Conservation (phyloP, 2,113 vertebrate genomes). For the Arizona elegans region DNA sequence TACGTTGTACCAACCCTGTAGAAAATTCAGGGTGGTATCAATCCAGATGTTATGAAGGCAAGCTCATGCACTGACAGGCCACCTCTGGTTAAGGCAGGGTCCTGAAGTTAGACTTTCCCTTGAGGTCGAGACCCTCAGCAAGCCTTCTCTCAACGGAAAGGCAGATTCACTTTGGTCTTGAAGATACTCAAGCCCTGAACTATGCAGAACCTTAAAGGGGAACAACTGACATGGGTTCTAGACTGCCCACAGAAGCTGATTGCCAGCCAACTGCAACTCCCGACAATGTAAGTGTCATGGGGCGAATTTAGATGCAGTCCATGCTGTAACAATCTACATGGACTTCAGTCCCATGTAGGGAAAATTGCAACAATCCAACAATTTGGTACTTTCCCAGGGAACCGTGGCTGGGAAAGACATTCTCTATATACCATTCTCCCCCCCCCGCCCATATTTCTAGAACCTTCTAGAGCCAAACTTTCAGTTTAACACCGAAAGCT, state of each 20-base stretch:
- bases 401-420: background rate
- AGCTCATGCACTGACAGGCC: background rate
- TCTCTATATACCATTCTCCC: background rate
- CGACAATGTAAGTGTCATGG: background rate
- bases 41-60: background rate
- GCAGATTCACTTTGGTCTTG: background rate
- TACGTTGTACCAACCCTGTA: background rate
- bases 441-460: background rate
- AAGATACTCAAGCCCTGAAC: background rate
- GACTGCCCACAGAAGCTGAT: background rate
- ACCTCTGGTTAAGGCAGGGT: background rate
- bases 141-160: background rate
- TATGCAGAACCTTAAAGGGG: background rate
- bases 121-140: background rate
- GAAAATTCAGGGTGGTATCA: background rate
- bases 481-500: background rate
- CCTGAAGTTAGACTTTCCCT: background rate
- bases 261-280: background rate
- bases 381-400: background rate
- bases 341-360: background rate
- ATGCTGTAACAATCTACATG: background rate
- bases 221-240: background rate
- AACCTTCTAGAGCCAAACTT: background rate
- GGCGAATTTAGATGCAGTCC: background rate
- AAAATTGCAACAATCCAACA: background rate